Base-by-base conservation (phyloP, 2,797 vertebrate species). In the Neoniphon sammara region DNA sequence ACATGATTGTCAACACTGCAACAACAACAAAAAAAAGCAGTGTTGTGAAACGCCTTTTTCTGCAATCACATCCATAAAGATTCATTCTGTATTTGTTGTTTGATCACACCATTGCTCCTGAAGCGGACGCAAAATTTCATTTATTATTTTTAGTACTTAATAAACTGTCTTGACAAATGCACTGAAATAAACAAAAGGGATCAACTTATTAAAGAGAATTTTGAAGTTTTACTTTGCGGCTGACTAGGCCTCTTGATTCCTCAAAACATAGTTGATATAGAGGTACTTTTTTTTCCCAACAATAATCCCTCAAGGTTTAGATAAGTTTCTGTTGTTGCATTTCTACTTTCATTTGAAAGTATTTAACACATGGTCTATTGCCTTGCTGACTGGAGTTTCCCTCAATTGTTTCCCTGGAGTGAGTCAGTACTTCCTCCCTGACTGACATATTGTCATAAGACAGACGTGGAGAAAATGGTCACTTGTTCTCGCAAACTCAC, bases 361-460 rank as follows among this genome's bases (percentile, higher is more conserved):
- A 54, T 23, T 66, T 49, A 11, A 52, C 15, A 60, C 23, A 49
- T 27, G 44, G 47, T 47, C 34, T 0, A 7, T 60, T 56, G 60
- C 47, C 42, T 73, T 25, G 36, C 46, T 61, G 46, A 68, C 21
- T 27, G 21, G 12, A 71, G 11, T 77, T 78, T 49, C 31, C 34
- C 27, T 4, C 71, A 50, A 39, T 55, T 63, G 39, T 62, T 64
- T 44, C 56, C 60, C 17, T 6, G 25, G 50, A 8, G 9, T 77
- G 73, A 83, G 39, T 79, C 81, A 81, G 34, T 25, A 21, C 71
- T 75, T 77, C 75, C 63, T 63, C 61, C 8, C 12, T 42, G 15
- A 55, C 59, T 46, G 68, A 74, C 25, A 49, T 0, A 20, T 46
- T 61, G 61, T 14, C 2, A 66, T 68, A 31, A 72, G 52, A 69